Evolutionary conservation across 2,797 vertebrate species (phyloP).

Genomic region (Helarctos malayanus): DNA sequence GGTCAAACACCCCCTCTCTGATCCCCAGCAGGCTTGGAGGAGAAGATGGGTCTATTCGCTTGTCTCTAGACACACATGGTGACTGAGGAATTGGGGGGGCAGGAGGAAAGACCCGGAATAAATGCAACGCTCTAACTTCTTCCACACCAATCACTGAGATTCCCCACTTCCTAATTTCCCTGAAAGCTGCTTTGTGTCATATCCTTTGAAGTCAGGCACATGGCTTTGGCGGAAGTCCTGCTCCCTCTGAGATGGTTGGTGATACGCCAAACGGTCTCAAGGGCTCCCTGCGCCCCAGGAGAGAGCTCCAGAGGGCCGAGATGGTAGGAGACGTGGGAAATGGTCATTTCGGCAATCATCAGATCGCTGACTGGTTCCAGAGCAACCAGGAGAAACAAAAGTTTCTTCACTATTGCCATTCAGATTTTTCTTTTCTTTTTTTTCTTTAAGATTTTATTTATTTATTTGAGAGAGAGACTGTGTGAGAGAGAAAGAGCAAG

Average conservation of each 20-base stretch:
- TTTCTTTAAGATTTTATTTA: not conserved
- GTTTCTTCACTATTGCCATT: not conserved
- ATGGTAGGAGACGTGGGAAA: fast-evolving
- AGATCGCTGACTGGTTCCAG: not conserved
- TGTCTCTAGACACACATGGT: not conserved
- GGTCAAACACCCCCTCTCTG: not conserved
- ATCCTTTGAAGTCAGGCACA: not conserved
- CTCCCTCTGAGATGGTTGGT: not conserved
- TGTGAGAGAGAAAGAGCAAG: not conserved
- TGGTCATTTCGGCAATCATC: not conserved
- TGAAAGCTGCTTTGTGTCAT: not conserved
- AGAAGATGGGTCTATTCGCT: not conserved
- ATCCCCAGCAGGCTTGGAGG: fast-evolving
- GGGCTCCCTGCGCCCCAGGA: not conserved
- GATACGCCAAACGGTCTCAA: fast-evolving
- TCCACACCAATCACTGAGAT: not conserved
- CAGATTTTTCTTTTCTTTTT: not conserved
- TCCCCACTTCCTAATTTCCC: not conserved
- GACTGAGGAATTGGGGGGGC: not conserved
- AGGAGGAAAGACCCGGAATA: not conserved
- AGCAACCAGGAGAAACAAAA: not conserved
- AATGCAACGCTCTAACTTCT: not conserved
- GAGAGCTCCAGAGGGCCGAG: not conserved
- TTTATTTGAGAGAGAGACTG: not conserved
- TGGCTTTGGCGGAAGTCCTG: not conserved